Evolutionary conservation across 1,140 invertebrate genomes (phyloP).

Genomic region (Apis dorsata): DNA sequence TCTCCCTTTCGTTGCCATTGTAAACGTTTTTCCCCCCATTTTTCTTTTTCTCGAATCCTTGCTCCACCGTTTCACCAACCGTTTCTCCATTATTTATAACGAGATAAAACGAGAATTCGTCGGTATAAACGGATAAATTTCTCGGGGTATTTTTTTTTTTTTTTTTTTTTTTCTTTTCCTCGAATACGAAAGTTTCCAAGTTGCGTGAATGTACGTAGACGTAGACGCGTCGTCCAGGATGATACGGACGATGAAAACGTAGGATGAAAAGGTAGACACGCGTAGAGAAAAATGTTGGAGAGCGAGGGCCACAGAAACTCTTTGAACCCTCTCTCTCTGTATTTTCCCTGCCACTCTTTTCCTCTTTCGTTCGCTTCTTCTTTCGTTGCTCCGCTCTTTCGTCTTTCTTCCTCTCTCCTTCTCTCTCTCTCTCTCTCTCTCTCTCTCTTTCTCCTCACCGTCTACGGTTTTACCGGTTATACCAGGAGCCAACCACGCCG

Average conservation of each 20-base stretch:
- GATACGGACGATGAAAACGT: not conserved
- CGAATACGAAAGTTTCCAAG: not conserved
- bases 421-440: conserved; percentile 17
- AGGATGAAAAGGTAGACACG: conserved; percentile 63
- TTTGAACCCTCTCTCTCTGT: conserved; percentile 63
- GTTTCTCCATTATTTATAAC: too few relatives aligned
- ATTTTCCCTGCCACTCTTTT: conserved; percentile 38
- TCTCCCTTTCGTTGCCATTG: too few relatives aligned
- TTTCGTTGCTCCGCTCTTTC: not conserved
- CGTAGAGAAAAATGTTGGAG: conserved; percentile 57
- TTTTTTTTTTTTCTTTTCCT: too few relatives aligned
- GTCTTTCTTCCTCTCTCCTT: conserved; percentile 37
- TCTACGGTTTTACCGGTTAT: conserved; percentile 49
- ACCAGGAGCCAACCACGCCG: conserved; percentile 47
- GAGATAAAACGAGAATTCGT: too few relatives aligned
- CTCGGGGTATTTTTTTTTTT: too few relatives aligned
- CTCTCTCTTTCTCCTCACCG: conserved; percentile 33
- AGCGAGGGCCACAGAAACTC: conserved; percentile 59
- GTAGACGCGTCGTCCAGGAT: conserved; percentile 2
- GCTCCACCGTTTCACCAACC: too few relatives aligned
- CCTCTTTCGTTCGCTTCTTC: not conserved
- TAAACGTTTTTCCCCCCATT: too few relatives aligned
- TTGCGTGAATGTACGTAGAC: not conserved
- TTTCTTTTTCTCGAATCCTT: too few relatives aligned
- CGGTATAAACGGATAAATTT: too few relatives aligned